Evolutionary conservation across 2,797 vertebrate genomes (phyloP).

Genomic region (Eulemur mongoz): DNA sequence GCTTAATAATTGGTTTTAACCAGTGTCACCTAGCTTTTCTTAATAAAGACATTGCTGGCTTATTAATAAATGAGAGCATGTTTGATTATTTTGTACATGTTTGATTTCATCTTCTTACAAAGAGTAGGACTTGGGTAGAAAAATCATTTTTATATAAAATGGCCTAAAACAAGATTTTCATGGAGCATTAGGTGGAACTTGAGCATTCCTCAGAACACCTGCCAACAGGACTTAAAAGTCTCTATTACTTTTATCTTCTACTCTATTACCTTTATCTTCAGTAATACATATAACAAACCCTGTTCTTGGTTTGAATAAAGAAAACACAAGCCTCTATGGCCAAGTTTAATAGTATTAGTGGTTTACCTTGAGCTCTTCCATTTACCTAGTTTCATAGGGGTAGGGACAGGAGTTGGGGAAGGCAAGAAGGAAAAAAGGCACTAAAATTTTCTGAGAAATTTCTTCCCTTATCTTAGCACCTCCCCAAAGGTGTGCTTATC

Average conservation of each 20-base stretch:
- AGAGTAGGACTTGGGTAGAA: background rate
- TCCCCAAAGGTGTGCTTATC: background rate
- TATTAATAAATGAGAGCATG: constrained; percentile 14
- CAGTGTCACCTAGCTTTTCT: background rate
- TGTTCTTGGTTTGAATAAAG: background rate
- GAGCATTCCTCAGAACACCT: background rate
- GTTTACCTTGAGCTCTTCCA: constrained; percentile 9
- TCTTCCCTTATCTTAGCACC: background rate
- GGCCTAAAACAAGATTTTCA: background rate
- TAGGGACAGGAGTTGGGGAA: background rate
- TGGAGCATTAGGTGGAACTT: background rate
- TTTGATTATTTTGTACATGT: background rate
- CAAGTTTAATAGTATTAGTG: background rate
- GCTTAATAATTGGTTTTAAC: background rate
- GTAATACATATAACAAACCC: background rate
- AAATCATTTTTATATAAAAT: constrained; percentile 46
- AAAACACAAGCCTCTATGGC: background rate
- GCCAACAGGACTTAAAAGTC: background rate
- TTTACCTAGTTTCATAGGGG: background rate
- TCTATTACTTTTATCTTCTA: too few species aligned
- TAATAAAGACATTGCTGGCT: background rate
- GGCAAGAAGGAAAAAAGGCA: background rate
- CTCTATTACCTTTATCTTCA: constrained; percentile 27
- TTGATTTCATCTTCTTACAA: constrained; percentile 5
- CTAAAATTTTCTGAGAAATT: background rate